Evolutionary conservation across 2,888 invertebrate genomes (phyloP).

Genomic region (Ashinkailepas kermadecensis): DNA sequence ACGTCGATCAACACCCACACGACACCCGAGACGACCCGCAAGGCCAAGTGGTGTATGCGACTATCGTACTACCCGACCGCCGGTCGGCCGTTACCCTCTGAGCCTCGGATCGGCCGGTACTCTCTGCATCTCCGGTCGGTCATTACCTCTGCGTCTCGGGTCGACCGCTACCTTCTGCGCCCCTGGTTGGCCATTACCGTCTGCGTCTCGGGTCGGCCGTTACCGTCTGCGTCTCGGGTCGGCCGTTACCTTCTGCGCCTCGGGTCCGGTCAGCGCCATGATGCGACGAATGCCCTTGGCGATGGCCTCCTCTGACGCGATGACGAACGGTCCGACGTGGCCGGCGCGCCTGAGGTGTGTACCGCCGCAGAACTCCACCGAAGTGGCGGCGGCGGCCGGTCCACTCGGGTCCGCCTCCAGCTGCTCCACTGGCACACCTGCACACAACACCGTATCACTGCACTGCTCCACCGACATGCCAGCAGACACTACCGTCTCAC

Average conservation of each 20-base stretch:
- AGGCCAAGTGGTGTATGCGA: no score
- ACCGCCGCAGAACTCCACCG: constrained; percentile 98
- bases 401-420: constrained; percentile 78
- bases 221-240: not conserved
- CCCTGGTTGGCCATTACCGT: no score
- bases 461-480: constrained; percentile 54
- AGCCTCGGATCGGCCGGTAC: no score
- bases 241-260: constrained; percentile 60
- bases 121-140: no score
- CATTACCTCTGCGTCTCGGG: no score
- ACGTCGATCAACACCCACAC: no score
- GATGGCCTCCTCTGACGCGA: constrained; percentile 96
- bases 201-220: not conserved
- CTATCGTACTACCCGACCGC: no score
- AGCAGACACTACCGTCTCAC: no score
- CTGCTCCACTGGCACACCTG: constrained; percentile 68
- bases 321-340: constrained; percentile 91
- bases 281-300: constrained; percentile 96
- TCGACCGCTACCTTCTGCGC: no score
- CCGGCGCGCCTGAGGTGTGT: constrained; percentile 87
- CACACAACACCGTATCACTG: not conserved
- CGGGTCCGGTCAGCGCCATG: constrained; percentile 91
- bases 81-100: no score
- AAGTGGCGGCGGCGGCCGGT: constrained; percentile 69
- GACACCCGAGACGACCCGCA: no score